Evolutionary conservation across 2,888 invertebrate genomes (phyloP), one percentile per base, ranked within the genome.

Genomic region (Dolichomitus sp.): DNA sequence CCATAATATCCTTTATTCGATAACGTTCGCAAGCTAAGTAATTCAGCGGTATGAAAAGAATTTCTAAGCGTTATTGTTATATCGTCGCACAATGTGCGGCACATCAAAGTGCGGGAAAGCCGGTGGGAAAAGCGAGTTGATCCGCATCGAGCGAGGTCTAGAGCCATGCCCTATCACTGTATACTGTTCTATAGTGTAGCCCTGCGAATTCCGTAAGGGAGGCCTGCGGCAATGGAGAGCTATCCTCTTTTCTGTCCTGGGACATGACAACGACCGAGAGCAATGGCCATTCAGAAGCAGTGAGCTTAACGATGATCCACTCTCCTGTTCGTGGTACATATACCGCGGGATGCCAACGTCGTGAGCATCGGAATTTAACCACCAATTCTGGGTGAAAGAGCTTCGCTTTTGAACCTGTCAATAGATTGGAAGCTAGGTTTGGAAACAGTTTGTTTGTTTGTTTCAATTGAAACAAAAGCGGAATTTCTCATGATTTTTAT

Each of bases 261-360:
- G 48, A 66, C 40, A 48, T 40, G 63, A 75, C 48, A 63, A 61
- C 69, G 65, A 27, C 7, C 61, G 33, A 52, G 17, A 69, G 74
- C 57, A 54, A 40, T 30, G 65, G 12, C 50, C 65, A 66, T 70
- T 75, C 65, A 59, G 59, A 70, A 75, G 65, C 72, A 68, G 42
- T 50, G 74, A 79, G 82, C 81, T 78, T 81, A 63, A 63, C 33
- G 73, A 57, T 78, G 78, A 78, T 82, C 81, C 50, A 50, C 61
- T 63, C 14, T 37, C 33, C 37, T 33, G 54, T 45, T 73, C 42
- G 45, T 52, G 9, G 27, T 14, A 27, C 30, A 61, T 59, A 48
- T 68, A 40, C 54, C 23, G 57, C 61, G 23, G 57, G 54, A 65
- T 59, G 14, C 23, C 72, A 68, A 65, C 23, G 40, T 27, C 48